Percentiles rank a stretch among this genome's conserved stretches.
Evolutionary conservation across 2,888 invertebrate genomes (phyloP).

Genomic region (Noctua comes): DNA sequence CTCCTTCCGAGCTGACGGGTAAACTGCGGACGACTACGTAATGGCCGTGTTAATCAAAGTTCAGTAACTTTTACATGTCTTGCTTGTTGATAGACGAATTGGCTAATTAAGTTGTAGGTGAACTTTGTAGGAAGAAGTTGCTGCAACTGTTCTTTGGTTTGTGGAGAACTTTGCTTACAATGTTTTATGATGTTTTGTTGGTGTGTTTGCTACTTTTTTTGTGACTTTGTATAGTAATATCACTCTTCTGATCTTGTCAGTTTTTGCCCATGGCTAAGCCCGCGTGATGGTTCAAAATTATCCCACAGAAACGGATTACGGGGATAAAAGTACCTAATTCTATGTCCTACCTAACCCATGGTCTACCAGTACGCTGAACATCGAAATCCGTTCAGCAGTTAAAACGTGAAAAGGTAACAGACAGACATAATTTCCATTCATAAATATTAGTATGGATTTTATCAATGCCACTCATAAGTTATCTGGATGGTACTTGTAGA

Average conservation of each 20-base stretch:
- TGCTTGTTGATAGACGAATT: constrained; percentile 41
- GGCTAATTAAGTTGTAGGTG: constrained; percentile 44
- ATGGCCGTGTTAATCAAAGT: constrained; percentile 56
- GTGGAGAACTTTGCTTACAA: constrained; percentile 1
- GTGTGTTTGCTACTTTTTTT: neutral
- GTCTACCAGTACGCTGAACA: neutral
- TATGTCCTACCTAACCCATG: neutral
- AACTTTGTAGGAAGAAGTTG: constrained; percentile 30
- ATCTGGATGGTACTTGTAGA: neutral
- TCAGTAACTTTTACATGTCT: constrained; percentile 54
- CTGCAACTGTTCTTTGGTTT: constrained; percentile 14
- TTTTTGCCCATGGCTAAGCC: too few species aligned
- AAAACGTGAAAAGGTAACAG: neutral
- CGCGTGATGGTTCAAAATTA: neutral
- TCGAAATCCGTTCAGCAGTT: neutral
- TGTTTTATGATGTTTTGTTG: neutral
- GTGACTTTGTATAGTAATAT: neutral
- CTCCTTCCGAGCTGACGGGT: constrained; percentile 47
- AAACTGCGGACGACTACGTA: constrained; percentile 40
- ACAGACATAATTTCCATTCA: neutral
- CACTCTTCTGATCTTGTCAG: neutral
- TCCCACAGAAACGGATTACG: neutral
- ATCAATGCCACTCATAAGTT: neutral
- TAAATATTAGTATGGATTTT: neutral
- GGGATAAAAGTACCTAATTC: neutral